Base-by-base conservation (phyloP, 2,797 vertebrate genomes). In the Myoxocephalus aenaeus region DNA sequence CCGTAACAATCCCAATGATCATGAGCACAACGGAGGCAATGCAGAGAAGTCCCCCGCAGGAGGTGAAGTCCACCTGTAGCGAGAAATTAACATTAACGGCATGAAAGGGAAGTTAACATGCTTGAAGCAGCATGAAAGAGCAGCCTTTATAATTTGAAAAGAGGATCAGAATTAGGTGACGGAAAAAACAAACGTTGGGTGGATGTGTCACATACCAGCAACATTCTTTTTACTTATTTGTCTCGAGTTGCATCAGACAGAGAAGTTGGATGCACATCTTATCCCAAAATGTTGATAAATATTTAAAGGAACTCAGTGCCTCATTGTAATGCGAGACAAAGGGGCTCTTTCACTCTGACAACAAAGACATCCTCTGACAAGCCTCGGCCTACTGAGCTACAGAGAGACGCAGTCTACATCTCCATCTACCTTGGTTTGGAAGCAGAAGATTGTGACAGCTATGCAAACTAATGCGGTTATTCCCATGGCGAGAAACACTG, bases 61-160 rank as follows among this genome's bases (percentile, higher is more conserved):
- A 98, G 2, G 98, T 99, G 86, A 99, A 98, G 93, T 99, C 98
- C 90, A 99, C 97, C 98, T 99, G 92, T 38, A 73, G 89, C 67
- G 78, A 85, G 78, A 86, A 84, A 79, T 58, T 50, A 86, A 69
- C 67, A 83, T 87, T 76, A 82, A 62, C 18, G 10, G 80, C 85
- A 86, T 91, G 74, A 91, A 91, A 87, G 82, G 11, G 67, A 79
- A 87, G 32, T 29, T 38, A 57, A 81, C 56, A 2, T 1, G 81
- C 77, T 87, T 73, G 57, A 58, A 78, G 66, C 51, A 54, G 63
- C 54, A 61, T 73, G 57, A 58, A 78, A 64, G 46, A 54, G 63
- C 54, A 61, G 67, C 1, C 32, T 13, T 40, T 62, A 53, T 65
- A 0, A 80, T 82, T 75, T 76, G 63, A 82, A 10, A 86, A 77